Evolutionary conservation across 92 coral and sea anemone species (phyloP).

Genomic region (Epizoanthus fatuus): DNA sequence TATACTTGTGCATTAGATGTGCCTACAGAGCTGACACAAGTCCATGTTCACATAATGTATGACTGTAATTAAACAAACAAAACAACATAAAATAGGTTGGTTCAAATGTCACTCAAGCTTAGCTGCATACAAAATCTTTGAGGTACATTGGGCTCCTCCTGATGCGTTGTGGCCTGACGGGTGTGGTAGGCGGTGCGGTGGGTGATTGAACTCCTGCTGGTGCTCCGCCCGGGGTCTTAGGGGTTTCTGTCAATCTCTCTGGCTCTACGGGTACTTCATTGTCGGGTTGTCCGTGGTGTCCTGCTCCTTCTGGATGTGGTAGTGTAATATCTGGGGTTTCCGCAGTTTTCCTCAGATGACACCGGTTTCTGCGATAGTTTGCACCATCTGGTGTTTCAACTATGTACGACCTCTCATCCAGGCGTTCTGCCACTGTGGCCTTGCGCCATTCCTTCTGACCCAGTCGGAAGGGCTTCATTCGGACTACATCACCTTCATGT

Average conservation of each 20-base stretch:
- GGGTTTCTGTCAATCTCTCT: too few species aligned
- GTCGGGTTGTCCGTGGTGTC: not conserved
- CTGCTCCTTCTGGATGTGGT: not conserved
- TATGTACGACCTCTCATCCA: conserved; percentile 33
- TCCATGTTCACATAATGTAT: too few species aligned
- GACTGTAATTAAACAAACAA: too few species aligned
- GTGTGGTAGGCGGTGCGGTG: not conserved
- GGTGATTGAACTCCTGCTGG: too few species aligned
- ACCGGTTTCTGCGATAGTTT: conserved; percentile 29
- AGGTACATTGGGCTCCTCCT: too few species aligned
- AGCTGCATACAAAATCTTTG: too few species aligned
- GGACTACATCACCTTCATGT: conserved; percentile 27
- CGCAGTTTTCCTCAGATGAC: conserved; percentile 32
- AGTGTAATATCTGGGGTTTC: not conserved
- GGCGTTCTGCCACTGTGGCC: conserved; percentile 22
- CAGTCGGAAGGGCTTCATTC: conserved; percentile 47
- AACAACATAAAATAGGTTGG: too few species aligned
- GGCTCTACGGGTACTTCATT: not conserved
- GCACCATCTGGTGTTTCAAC: conserved; percentile 44
- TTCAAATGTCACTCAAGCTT: too few species aligned
- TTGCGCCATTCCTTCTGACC: conserved; percentile 33
- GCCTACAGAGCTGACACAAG: too few species aligned
- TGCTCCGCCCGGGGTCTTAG: too few species aligned
- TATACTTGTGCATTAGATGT: too few species aligned
- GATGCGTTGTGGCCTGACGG: too few species aligned